A percentile compares a stretch with the other conserved stretches of the same genome.
Evolutionary conservation across 2,888 invertebrate species (phyloP).

Genomic region (Meiosimyza platycephala): DNA sequence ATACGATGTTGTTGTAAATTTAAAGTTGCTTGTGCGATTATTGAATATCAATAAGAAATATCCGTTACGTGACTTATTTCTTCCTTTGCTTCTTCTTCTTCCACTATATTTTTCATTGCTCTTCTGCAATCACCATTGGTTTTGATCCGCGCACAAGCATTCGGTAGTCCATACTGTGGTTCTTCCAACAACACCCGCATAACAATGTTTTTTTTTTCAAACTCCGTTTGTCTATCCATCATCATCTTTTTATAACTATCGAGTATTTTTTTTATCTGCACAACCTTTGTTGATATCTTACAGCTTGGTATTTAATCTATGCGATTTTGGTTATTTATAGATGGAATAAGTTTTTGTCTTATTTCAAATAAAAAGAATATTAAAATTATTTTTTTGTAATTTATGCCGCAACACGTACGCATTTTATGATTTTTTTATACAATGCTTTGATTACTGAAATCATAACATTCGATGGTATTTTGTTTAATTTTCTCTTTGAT

Average conservation of each 20-base stretch:
- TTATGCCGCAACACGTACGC: conserved; percentile 31
- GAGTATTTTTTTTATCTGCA: not conserved
- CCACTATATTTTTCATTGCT: conserved; percentile 13
- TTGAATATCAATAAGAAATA: conserved; percentile 66
- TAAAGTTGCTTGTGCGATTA: conserved; percentile 53
- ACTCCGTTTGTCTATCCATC: not conserved
- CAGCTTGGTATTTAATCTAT: conserved; percentile 5
- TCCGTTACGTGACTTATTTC: conserved; percentile 65
- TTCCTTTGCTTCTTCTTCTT: conserved; percentile 41
- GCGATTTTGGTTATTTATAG: conserved; percentile 27
- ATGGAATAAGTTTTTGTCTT: conserved; percentile 11
- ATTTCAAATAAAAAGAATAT: conserved; percentile 11
- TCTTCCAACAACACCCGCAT: not conserved
- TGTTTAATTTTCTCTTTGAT: too few relatives aligned
- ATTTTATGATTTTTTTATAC: conserved; percentile 24
- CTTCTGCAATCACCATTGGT: conserved; percentile 1
- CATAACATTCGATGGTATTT: conserved; percentile 6
- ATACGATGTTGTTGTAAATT: conserved; percentile 36
- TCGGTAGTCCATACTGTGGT: conserved; percentile 25
- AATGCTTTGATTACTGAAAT: conserved; percentile 23
- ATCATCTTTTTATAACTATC: not conserved
- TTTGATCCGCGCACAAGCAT: not conserved
- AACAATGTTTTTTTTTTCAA: not conserved
- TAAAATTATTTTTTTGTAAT: conserved; percentile 23
- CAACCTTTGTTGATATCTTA: conserved; percentile 6